Evolutionary conservation across 2,113 vertebrate genomes (phyloP).

Genomic region (Lontra canadensis): DNA sequence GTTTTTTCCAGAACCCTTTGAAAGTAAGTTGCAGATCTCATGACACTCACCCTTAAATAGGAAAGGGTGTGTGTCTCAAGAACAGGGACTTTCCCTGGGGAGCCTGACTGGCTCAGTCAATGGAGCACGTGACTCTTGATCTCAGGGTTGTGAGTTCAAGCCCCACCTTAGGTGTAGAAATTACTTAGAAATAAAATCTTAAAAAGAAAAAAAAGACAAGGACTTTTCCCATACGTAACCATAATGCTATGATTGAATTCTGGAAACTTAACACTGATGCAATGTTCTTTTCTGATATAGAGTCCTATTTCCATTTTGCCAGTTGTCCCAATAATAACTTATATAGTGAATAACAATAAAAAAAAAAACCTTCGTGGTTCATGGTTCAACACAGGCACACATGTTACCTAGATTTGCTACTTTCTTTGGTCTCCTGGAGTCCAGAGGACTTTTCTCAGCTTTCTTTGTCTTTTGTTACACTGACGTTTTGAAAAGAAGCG

Average conservation of each 20-base stretch:
- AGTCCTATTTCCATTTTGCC: background rate
- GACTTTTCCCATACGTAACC: background rate
- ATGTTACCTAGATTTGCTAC: background rate
- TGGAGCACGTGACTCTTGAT: background rate
- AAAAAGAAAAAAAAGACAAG: background rate
- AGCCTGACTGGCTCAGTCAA: background rate
- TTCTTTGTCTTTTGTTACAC: background rate
- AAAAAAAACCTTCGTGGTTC: background rate
- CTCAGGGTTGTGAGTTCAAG: background rate
- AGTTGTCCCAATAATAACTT: background rate
- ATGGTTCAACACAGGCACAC: background rate
- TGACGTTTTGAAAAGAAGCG: background rate
- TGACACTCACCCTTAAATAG: constrained; percentile 41
- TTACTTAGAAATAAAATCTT: background rate
- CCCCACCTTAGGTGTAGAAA: background rate
- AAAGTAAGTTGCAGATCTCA: background rate
- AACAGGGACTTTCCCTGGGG: constrained; percentile 3
- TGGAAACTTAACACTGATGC: background rate
- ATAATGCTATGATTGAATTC: background rate
- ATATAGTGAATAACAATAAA: background rate
- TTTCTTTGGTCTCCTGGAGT: background rate
- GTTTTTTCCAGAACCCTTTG: background rate
- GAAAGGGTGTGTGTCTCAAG: background rate
- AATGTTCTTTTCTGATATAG: background rate
- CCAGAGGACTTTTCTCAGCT: background rate